Conservation (phyloP, 2,113 vertebrate species). For the Brachirus orientalis region DNA sequence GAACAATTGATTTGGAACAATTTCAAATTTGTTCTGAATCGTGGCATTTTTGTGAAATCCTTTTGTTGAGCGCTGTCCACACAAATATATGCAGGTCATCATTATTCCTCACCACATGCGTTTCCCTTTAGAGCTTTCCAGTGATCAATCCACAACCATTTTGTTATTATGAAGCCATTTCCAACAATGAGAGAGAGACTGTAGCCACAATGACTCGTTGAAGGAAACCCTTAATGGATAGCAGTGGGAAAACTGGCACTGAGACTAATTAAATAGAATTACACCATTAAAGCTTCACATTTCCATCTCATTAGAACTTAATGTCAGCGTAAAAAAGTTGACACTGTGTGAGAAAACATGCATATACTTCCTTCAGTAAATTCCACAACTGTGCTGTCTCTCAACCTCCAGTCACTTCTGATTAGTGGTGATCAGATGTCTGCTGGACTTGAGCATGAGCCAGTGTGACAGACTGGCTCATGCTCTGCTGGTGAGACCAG, state of each 20-base stretch:
- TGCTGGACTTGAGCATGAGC: constrained; percentile 48
- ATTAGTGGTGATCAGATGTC: constrained; percentile 84
- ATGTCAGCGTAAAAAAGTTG: constrained; percentile 85
- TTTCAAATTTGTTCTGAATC: constrained; percentile 45
- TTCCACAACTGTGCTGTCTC: constrained; percentile 69
- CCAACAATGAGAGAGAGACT: constrained; percentile 82
- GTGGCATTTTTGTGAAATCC: constrained; percentile 53
- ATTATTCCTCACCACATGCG: constrained; percentile 71
- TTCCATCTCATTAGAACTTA: constrained; percentile 87
- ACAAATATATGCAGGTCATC: constrained; percentile 33
- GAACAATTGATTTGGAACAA: constrained; percentile 57
- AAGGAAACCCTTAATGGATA: constrained; percentile 81
- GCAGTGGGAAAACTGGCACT: constrained; percentile 86
- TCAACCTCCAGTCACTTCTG: constrained; percentile 63
- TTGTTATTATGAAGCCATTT: constrained; percentile 87
- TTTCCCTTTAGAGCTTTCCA: constrained; percentile 61
- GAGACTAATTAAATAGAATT: constrained; percentile 92
- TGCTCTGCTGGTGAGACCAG: too few relatives aligned
- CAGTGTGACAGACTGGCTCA: constrained; percentile 79
- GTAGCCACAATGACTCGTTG: constrained; percentile 78
- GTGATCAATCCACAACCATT: constrained; percentile 80
- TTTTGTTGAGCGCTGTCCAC: constrained; percentile 49
- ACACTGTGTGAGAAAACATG: constrained; percentile 75
- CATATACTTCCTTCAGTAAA: neutral
- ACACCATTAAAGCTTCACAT: constrained; percentile 81